Evolutionary conservation across 2,888 invertebrate species (phyloP), one percentile per base, ranked within the genome.

Genomic region (Callosobruchus maculatus): DNA sequence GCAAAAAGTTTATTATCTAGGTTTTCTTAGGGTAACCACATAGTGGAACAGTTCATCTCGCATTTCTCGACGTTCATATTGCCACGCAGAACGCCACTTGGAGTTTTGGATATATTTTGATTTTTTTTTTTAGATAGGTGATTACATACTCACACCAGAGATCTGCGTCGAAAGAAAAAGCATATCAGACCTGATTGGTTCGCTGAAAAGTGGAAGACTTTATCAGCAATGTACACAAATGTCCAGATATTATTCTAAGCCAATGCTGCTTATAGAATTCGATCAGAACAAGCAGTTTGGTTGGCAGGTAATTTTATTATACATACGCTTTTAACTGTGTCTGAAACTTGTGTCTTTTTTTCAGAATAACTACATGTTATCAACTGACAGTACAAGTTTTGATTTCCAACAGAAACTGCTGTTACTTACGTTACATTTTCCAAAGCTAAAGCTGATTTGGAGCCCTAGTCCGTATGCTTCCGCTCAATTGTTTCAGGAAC

Each of bases 131-230:
- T 81, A 96, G 95, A 93, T 99, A 75, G 99, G 99, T 0, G 99
- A 99, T 88, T 99, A 99, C 85, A 97, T 99, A 83, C 89, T 99
- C 20, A 97, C 98, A 0, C 97, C 98, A 0, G 97, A 98, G 22
- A 95, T 98, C 78, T 98, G 99, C 84, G 94, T 99, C 21, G 99
- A 99, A 88, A 90, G 99, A 72, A 99, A 99, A 88, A 97, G 97
- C 71, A 91, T 99, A 77, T 97, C 96, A 5, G 99, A 99, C 90
- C 89, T 99, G 79, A 97, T 98, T 81, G 97, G 97, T 5, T 99
- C 99, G 0, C 89, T 99, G 31, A 95, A 97, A 87, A 96, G 95
- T 69, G 99, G 99, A 0, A 92, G 99, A 20, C 90, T 99, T 30
- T 98, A 97, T 88, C 96, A 95, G 84, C 99, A 99, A 87, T 96